Percentiles rank a stretch among this genome's conserved stretches.
Conservation (phyloP, 2,113 vertebrate genomes). For the Platysternon megacephalum region DNA sequence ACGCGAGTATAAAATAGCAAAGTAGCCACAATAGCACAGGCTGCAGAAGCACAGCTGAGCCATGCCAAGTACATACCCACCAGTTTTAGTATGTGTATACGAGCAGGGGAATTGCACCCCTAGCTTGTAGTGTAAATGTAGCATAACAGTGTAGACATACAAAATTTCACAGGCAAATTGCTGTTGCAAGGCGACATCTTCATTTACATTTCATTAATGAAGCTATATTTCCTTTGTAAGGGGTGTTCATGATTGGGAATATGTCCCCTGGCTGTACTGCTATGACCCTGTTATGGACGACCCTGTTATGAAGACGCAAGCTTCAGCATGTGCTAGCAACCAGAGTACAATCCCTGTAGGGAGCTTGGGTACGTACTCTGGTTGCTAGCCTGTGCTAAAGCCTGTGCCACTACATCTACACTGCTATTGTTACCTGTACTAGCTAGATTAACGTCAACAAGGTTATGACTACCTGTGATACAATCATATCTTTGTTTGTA, state of each 20-base stretch:
- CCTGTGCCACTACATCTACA: not conserved
- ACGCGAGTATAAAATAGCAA: not conserved
- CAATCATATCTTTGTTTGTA: not conserved
- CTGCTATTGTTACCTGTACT: not conserved
- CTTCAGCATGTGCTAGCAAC: not conserved
- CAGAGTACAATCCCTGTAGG: not conserved
- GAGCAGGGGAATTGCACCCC: not conserved
- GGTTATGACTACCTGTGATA: not conserved
- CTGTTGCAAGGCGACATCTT: not conserved
- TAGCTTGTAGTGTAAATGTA: not conserved
- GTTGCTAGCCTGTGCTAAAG: not conserved
- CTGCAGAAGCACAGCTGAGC: not conserved
- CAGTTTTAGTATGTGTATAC: not conserved
- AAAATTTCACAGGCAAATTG: not conserved
- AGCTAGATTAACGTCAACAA: not conserved
- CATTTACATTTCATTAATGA: not conserved
- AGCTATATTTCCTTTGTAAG: slow-evolving; percentile 78
- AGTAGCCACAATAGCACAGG: not conserved
- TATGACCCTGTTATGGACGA: slow-evolving; percentile 97
- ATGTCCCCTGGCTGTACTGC: slow-evolving; percentile 98
- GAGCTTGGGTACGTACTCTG: not conserved
- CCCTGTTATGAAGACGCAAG: not conserved
- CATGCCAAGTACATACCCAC: too few relatives aligned
- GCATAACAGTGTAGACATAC: not conserved
- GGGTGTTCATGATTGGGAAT: slow-evolving; percentile 98